Percentiles rank a stretch among this genome's conserved stretches.
These are phyloP conservation scores for Abrostola tripartita DNA, from an alignment of 2,888 invertebrate species.

Conservation along the genomic window DNA sequence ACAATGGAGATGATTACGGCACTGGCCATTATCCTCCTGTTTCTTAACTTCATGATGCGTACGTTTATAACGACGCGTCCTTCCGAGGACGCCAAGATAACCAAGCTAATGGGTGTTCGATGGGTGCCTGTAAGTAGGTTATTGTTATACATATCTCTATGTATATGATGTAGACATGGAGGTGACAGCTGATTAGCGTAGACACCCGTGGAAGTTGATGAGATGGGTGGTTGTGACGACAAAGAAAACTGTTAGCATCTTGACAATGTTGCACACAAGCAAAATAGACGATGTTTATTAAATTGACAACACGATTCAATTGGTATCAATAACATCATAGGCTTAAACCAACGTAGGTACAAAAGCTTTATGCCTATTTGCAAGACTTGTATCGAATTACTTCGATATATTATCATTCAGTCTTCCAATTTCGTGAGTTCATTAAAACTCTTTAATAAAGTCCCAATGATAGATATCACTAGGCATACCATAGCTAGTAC, in stretches of 20 bases:
- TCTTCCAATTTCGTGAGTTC: neutral
- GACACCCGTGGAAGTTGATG: neutral
- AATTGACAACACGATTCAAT: neutral
- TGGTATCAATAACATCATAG: too few relatives aligned
- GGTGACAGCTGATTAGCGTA: slow-evolving; percentile 27
- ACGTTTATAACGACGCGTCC: slow-evolving; percentile 42
- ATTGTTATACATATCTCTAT: slow-evolving; percentile 39
- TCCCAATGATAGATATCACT: slow-evolving; percentile 23
- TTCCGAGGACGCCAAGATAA: slow-evolving; percentile 47
- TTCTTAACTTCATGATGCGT: slow-evolving; percentile 32
- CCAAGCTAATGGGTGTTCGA: slow-evolving; percentile 51
- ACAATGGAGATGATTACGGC: too few relatives aligned
- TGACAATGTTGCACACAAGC: neutral
- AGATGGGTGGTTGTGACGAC: neutral
- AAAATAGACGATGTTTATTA: neutral
- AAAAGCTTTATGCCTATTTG: too few relatives aligned
- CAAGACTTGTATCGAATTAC: neutral
- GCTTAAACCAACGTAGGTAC: too few relatives aligned
- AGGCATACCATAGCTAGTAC: slow-evolving; percentile 19
- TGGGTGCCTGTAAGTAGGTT: slow-evolving; percentile 45
- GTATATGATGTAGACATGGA: slow-evolving; percentile 26
- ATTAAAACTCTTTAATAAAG: slow-evolving; percentile 14
- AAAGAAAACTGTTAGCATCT: too few relatives aligned
- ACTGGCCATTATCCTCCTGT: neutral
- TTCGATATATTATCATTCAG: neutral